Evolutionary conservation across 2,797 vertebrate genomes (phyloP), one percentile per base, ranked within the genome.

Genomic region (Nannoperca australis): DNA sequence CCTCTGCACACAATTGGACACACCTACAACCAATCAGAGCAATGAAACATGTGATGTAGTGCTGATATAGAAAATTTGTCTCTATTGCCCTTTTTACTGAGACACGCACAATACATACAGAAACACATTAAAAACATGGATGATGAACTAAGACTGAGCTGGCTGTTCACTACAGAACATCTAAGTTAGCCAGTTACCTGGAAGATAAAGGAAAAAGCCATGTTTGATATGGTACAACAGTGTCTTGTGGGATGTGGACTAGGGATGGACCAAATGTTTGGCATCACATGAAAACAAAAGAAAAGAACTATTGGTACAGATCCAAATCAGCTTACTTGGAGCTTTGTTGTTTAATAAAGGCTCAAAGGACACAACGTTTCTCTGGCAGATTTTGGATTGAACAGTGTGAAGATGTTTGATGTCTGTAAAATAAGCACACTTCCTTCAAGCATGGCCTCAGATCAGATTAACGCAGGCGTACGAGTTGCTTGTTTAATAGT

Each of bases 401-500:
- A 64, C 51, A 60, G 8, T 70, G 4, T 15, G 36, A 17, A 13
- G 45, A 24, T 22, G 40, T 79, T 42, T 81, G 65, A 79, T 77
- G 20, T 64, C 17, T 12, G 20, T 64, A 50, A 69, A 80, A 63
- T 55, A 72, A 77, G 22, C 20, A 55, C 44, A 62, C 79, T 77
- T 81, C 74, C 65, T 61, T 13, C 40, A 12, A 69, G 18, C 20
- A 22, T 18, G 67, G 36, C 58, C 70, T 58, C 17, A 76, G 45
- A 72, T 14, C 24, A 40, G 38, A 69, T 49, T 50, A 70, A 63
- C n/a, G 27, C 9, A 64, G 22, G n/a, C 8, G 80, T 65, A 69
- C 38, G 44, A 54, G 74, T 53, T 18, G 54, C 65, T 72, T 1
- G 20, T 71, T 47, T 82, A 62, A 82, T 59, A 42, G 58, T 54